Percentiles rank a stretch among this genome's conserved stretches.
Conservation (phyloP, 2,888 invertebrate genomes). For the Caenorhabditis japonica region DNA sequence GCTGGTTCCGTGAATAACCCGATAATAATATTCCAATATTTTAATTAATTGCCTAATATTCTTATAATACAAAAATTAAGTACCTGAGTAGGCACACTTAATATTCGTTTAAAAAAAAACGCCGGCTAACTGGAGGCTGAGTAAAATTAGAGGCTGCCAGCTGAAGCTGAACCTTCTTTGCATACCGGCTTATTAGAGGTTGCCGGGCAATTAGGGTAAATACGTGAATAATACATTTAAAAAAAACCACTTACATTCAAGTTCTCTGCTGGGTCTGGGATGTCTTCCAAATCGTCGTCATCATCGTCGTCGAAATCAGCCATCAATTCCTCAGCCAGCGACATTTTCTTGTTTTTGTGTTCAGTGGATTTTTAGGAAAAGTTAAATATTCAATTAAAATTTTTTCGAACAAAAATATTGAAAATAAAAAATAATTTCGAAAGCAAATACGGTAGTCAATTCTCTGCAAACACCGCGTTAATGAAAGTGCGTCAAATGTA, state of each 20-base stretch:
- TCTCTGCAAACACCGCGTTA: constrained; percentile 37
- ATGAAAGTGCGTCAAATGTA: neutral
- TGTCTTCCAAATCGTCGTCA: constrained; percentile 74
- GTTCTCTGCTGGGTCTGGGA: constrained; percentile 47
- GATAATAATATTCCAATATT: too few relatives aligned
- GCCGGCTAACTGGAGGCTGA: too few relatives aligned
- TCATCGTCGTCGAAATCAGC: constrained; percentile 96
- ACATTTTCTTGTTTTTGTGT: constrained; percentile 83
- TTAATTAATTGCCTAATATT: too few relatives aligned
- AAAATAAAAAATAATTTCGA: neutral
- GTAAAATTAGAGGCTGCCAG: too few relatives aligned
- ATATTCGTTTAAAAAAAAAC: too few relatives aligned
- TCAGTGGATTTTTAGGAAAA: neutral
- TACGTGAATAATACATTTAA: neutral
- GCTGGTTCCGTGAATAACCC: too few relatives aligned
- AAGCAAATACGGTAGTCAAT: constrained; percentile 15
- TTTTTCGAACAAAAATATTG: constrained; percentile 6
- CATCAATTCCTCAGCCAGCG: constrained; percentile 94
- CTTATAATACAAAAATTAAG: too few relatives aligned
- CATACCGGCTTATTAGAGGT: too few relatives aligned
- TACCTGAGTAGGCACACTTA: too few relatives aligned
- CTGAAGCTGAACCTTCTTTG: too few relatives aligned
- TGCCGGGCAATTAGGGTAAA: too few relatives aligned
- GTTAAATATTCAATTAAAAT: neutral
- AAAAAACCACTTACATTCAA: constrained; percentile 22